Conservation (phyloP, 2,888 invertebrate species). For the Metellina segmentata region DNA sequence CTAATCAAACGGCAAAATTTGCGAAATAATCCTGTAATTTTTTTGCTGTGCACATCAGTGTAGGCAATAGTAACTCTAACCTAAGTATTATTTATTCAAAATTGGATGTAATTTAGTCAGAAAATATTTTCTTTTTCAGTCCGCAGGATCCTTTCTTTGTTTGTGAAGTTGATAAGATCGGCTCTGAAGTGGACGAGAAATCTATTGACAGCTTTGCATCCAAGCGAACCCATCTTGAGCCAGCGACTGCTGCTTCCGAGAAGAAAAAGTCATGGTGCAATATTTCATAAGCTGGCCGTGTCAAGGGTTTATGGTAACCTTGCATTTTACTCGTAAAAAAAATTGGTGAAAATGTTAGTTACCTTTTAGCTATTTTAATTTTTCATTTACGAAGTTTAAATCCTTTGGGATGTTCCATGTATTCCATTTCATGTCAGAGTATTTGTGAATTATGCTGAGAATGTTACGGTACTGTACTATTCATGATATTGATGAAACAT, state of each 20-base stretch:
- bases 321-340: neutral
- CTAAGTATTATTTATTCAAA: no score
- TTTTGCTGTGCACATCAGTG: no score
- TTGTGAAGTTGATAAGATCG: slow-evolving; percentile 52
- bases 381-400: neutral
- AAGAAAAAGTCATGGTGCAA: slow-evolving; percentile 62
- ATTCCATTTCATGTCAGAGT: neutral
- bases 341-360: neutral
- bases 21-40: no score
- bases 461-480: no score
- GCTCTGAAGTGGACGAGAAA: slow-evolving; percentile 51
- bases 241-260: neutral
- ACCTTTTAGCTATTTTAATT: neutral
- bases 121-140: slow-evolving; percentile 24
- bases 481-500: no score
- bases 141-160: slow-evolving; percentile 53
- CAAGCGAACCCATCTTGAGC: neutral
- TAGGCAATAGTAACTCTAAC: no score
- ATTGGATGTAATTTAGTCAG: no score
- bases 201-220: slow-evolving; percentile 5
- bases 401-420: neutral
- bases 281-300: slow-evolving; percentile 26
- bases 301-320: neutral
- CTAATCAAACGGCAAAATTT: no score
- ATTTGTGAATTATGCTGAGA: neutral